Evolutionary conservation across 37 sponge, comb jelly and placozoan species (phyloP).

Genomic region (Chondrosia reniformis): DNA sequence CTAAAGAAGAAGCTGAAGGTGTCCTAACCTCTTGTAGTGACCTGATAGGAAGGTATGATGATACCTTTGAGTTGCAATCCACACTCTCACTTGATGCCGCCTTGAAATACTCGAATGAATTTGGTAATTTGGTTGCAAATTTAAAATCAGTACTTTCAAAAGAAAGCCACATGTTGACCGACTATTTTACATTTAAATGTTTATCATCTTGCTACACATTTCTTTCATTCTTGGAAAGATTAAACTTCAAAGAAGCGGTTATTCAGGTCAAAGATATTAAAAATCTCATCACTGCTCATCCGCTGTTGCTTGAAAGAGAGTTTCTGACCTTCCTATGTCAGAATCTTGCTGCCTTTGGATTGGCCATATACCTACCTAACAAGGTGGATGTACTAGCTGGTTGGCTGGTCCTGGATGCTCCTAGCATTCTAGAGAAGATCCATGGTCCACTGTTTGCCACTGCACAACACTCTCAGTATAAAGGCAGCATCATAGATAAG

Average conservation of each 20-base stretch:
- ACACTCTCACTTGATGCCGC: too few relatives aligned
- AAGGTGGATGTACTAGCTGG: not conserved
- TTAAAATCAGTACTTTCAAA: too few relatives aligned
- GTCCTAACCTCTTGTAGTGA: not conserved
- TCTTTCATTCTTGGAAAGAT: not conserved
- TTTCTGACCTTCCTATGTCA: not conserved
- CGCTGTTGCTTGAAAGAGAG: not conserved
- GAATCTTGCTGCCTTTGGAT: not conserved
- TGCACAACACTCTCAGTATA: too few relatives aligned
- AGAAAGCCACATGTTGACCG: not conserved
- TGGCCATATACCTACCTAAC: not conserved
- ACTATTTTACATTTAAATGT: not conserved
- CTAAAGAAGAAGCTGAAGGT: not conserved
- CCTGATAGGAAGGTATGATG: not conserved
- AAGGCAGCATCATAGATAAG: too few relatives aligned
- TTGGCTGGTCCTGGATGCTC: not conserved
- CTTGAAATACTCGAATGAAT: too few relatives aligned
- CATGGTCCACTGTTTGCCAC: slow-evolving; percentile 17
- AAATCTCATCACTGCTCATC: too few relatives aligned
- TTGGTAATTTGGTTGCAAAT: too few relatives aligned
- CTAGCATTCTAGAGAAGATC: not conserved
- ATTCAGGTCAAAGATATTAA: not conserved
- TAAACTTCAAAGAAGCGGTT: not conserved
- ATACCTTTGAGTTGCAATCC: too few relatives aligned
- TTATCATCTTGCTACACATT: not conserved